Conservation (phyloP, 1,140 invertebrate species). For the Trypoxylus dichotomus region DNA sequence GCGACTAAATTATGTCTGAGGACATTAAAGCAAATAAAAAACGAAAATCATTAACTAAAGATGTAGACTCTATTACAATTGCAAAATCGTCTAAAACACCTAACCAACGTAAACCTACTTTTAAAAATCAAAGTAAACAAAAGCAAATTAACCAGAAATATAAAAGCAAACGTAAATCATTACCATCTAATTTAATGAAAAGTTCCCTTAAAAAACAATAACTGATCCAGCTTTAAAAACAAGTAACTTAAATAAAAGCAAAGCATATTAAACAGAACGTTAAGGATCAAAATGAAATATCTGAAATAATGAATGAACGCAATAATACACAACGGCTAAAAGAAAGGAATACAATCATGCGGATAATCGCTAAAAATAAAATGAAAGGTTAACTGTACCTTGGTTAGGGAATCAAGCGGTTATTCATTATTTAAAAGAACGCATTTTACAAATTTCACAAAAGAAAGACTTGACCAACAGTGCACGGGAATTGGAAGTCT, state of each 20-base stretch:
- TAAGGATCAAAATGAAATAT: not conserved
- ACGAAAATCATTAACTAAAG: not conserved
- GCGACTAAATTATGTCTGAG: not conserved
- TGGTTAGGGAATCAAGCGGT: not conserved
- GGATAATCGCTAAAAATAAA: not conserved
- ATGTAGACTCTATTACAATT: not conserved
- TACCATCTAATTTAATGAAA: not conserved
- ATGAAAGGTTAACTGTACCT: not conserved
- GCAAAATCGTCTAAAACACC: not conserved
- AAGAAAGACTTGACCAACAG: not conserved
- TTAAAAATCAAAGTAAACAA: not conserved
- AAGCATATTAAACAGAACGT: not conserved
- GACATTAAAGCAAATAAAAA: not conserved
- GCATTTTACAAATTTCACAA: not conserved
- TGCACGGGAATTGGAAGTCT: not conserved
- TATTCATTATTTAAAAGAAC: conserved; percentile 2
- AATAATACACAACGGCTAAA: not conserved
- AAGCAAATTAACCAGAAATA: not conserved
- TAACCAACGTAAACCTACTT: not conserved
- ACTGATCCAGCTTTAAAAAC: not conserved
- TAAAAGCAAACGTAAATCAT: conserved; percentile 20
- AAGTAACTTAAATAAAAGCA: not conserved
- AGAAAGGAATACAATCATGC: not conserved
- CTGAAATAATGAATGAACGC: not conserved
- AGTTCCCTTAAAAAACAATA: conserved; percentile 11